phyloP scores from a whole-genome alignment of 2,888 invertebrate genomes.

The Chymomyza caudatula region DNA sequence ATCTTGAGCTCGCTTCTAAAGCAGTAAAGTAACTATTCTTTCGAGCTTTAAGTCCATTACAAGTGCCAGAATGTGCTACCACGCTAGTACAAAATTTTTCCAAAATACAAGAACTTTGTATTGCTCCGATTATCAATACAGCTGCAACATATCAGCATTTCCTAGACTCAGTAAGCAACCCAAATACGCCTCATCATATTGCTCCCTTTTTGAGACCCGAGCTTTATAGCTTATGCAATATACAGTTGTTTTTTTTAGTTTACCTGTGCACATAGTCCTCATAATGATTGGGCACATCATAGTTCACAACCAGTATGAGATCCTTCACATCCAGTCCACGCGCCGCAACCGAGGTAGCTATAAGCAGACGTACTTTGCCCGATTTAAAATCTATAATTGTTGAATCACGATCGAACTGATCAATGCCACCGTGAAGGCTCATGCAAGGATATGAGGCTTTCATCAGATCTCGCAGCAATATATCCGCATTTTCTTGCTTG shows the following conservation, averaged over 20 bases:
- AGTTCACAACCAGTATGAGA: conserved; percentile 97
- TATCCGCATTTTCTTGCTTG: conserved; percentile 98
- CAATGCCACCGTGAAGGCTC: conserved; percentile 99
- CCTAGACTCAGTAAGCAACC: no score
- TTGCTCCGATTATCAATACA: no score
- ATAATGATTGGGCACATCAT: conserved; percentile 99
- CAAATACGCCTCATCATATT: no score
- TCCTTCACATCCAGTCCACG: conserved; percentile 99
- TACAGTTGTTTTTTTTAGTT: conserved; percentile 6
- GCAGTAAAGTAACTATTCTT: no score
- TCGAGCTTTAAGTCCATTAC: no score
- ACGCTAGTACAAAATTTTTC: no score
- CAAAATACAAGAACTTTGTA: no score
- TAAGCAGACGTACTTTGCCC: conserved; percentile 93
- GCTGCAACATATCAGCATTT: no score
- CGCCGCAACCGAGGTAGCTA: conserved; percentile 99
- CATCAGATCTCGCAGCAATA: conserved; percentile 94
- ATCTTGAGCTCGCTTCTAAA: no score
- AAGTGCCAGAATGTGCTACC: no score
- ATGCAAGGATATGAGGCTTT: conserved; percentile 97
- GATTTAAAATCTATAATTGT: conserved; percentile 98
- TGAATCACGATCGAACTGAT: conserved; percentile 99
- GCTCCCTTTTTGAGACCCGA: no score
- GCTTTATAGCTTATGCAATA: no score
- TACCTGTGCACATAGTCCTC: conserved; percentile 98